These are phyloP conservation scores for Pristis pectinata DNA, from an alignment of 2,797 vertebrate genomes.

Conservation along the genomic window DNA sequence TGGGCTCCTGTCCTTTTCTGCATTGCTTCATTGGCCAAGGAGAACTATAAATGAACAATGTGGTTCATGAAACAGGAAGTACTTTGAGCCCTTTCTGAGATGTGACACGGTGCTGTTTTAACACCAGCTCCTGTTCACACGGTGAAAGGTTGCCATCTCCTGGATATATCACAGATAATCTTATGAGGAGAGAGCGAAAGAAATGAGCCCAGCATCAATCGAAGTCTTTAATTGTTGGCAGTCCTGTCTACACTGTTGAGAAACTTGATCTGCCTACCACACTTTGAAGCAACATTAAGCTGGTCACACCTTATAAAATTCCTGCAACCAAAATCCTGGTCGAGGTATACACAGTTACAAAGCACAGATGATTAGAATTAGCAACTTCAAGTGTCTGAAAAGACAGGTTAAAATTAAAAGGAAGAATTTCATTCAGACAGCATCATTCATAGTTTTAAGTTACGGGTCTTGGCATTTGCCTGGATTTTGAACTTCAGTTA, in stretches of 20 bases:
- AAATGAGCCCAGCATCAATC: not conserved
- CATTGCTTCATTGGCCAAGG: not conserved
- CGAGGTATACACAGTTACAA: not conserved
- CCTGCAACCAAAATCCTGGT: not conserved
- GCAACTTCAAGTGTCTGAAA: not conserved
- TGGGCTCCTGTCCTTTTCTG: not conserved
- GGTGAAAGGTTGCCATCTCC: not conserved
- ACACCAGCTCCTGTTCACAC: not conserved
- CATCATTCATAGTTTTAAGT: too few relatives aligned
- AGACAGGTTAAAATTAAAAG: not conserved
- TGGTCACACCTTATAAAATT: not conserved
- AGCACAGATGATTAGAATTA: not conserved
- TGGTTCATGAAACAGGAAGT: not conserved
- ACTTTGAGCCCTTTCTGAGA: not conserved
- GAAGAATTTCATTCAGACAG: not conserved
- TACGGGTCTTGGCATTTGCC: not conserved
- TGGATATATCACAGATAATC: not conserved
- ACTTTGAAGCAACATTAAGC: not conserved
- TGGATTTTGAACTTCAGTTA: not conserved
- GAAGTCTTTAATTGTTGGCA: not conserved
- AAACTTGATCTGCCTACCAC: not conserved
- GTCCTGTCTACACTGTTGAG: not conserved
- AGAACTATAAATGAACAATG: not conserved
- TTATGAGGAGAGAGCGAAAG: not conserved
- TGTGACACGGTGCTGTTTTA: not conserved